Evolutionary conservation across 2,113 vertebrate genomes (phyloP), one percentile per base, ranked within the genome.

Genomic region (Urocynchramus pylzowi): DNA sequence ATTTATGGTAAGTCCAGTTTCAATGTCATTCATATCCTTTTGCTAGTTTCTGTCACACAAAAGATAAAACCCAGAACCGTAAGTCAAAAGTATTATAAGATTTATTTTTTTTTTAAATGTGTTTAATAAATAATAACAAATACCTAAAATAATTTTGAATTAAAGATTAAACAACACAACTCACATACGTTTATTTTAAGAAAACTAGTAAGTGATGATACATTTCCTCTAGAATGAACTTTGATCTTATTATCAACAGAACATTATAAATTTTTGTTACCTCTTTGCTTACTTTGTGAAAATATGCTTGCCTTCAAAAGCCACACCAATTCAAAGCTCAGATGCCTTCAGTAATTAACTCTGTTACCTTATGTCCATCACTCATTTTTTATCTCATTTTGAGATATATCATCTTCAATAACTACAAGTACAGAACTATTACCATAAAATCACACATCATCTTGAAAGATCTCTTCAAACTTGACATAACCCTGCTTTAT

Each of bases 71-170:
- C 0, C 18, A 45, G 31, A 87, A 63, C 13, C 52, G 5, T 33
- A 78, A 56, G 13, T 60, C 47, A 59, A 19, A 49, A 68, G 16
- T 13, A 75, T 16, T 19, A 1, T 20, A 78, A 63, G 10, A 88
- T n/a, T n/a, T n/a, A n/a, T n/a, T n/a, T n/a, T n/a, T 16, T 3
- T 2, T 4, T 33, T 13, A 23, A 45, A 54, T 0, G 4, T 20
- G 45, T 17, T 84, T 81, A 39, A 89, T 45, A 53, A 67, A n/a
- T 45, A 39, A 45, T 30, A 30, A 45, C 17, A 26, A 64, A 30
- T 20, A 45, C 7, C 18, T 78, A 74, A 76, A 77, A 71, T 44
- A 42, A 39, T 64, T 76, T 47, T 71, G 31, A 81, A 64, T 57
- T 1, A 27, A 76, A 79, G 75, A 54, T 4, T 53, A 53, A 70